A percentile compares a stretch with the other conserved stretches of the same genome.
Evolutionary conservation across 1,140 invertebrate genomes (phyloP).

Genomic region (Macrotrachela quadricornifera): DNA sequence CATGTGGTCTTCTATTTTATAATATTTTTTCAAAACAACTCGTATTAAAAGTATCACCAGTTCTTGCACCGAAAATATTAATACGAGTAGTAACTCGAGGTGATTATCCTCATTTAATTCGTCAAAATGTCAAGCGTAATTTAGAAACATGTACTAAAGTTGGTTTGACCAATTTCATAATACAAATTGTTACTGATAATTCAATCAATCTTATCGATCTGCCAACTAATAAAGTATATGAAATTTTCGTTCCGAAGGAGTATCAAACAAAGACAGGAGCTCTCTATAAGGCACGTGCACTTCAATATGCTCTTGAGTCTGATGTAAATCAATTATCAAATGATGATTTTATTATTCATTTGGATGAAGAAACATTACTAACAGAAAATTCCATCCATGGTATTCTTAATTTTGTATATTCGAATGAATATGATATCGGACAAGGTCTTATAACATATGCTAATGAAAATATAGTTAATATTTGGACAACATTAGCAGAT

Average conservation of each 20-base stretch:
- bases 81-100: constrained; percentile 82
- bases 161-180: constrained; percentile 80
- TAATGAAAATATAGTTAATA: constrained; percentile 79
- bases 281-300: constrained; percentile 73
- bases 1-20: constrained; percentile 64
- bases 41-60: constrained; percentile 54
- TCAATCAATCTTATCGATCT: constrained; percentile 37
- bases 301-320: constrained; percentile 85
- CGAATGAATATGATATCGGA: constrained; percentile 83
- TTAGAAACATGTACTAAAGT: constrained; percentile 65
- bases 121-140: constrained; percentile 63
- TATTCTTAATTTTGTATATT: constrained; percentile 79
- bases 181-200: constrained; percentile 90
- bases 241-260: constrained; percentile 60
- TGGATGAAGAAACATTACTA: constrained; percentile 86
- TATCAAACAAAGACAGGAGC: constrained; percentile 72
- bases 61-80: constrained; percentile 79
- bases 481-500: constrained; percentile 84
- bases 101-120: constrained; percentile 71
- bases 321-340: constrained; percentile 60
- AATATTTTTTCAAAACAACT: constrained; percentile 87
- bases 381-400: constrained; percentile 67
- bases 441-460: constrained; percentile 94
- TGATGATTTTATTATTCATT: constrained; percentile 84
- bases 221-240: constrained; percentile 42